These are phyloP conservation scores for Ascaphus truei DNA, from an alignment of 2,113 vertebrate species.

Conservation along the genomic window DNA sequence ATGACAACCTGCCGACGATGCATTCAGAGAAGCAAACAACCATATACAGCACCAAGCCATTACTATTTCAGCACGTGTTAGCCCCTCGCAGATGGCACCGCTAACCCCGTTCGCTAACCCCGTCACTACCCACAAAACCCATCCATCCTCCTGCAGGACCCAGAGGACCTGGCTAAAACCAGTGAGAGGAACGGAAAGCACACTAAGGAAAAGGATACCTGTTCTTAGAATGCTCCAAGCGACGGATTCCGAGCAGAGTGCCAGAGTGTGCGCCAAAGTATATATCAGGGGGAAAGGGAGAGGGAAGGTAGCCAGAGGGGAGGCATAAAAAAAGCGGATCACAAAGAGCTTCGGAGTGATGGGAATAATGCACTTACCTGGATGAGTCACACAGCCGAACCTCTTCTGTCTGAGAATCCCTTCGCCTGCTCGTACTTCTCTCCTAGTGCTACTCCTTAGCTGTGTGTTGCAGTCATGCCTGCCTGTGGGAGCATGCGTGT, in stretches of 20 bases:
- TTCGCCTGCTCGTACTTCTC: slow-evolving; percentile 3
- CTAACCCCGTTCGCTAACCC: neutral
- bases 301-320: neutral
- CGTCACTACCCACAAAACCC: neutral
- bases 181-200: neutral
- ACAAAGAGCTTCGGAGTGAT: neutral
- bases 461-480: slow-evolving; percentile 29
- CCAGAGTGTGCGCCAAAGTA: neutral
- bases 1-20: neutral
- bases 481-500: slow-evolving; percentile 22
- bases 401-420: slow-evolving; percentile 10
- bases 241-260: neutral
- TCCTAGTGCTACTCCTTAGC: slow-evolving; percentile 18
- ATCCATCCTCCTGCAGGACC: neutral
- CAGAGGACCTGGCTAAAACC: neutral
- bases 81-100: neutral
- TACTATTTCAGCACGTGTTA: slow-evolving; percentile 19
- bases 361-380: slow-evolving; percentile 25
- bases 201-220: neutral
- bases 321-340: neutral
- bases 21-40: neutral
- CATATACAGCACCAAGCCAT: neutral
- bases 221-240: neutral
- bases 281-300: neutral
- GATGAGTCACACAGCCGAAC: slow-evolving; percentile 12